Evolutionary conservation across 2,888 invertebrate species (phyloP).

Genomic region (Leptogaster cylindrica): DNA sequence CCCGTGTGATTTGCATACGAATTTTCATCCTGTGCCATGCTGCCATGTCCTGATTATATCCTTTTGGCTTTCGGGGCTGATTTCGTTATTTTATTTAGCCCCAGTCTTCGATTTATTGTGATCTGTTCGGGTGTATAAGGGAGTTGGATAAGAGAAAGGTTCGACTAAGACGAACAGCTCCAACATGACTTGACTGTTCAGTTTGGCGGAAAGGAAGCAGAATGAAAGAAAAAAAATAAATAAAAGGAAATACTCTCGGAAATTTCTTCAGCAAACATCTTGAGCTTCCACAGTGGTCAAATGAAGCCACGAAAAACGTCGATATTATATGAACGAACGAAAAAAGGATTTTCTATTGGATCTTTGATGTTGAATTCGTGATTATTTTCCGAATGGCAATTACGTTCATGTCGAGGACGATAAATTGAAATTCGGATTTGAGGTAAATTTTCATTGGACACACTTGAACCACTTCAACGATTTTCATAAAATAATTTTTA

Average conservation of each 20-base stretch:
- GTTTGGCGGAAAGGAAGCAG: constrained; percentile 9
- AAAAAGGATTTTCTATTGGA: constrained; percentile 5
- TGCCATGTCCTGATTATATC: constrained; percentile 38
- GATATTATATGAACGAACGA: background rate
- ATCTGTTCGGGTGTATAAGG: constrained; percentile 33
- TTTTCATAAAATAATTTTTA: no score
- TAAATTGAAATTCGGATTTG: constrained; percentile 15
- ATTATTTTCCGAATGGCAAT: constrained; percentile 28
- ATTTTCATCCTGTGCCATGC: constrained; percentile 41
- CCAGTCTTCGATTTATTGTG: constrained; percentile 44
- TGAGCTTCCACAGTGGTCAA: constrained; percentile 14
- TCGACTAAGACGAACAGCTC: background rate
- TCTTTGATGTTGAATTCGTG: constrained; percentile 21
- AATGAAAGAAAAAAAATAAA: background rate
- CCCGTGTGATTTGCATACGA: constrained; percentile 48
- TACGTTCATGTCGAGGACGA: background rate
- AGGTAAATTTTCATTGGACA: no score
- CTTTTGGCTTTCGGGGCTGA: constrained; percentile 25
- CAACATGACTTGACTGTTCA: constrained; percentile 3
- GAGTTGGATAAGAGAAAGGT: background rate
- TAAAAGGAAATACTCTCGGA: no score
- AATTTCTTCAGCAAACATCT: constrained; percentile 24
- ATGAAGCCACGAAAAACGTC: constrained; percentile 25
- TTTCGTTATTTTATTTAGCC: constrained; percentile 43
- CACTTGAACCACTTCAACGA: no score